These are phyloP conservation scores for Amblyjoppa fuscipennis DNA, from an alignment of 2,888 invertebrate genomes.

Conservation along the genomic window DNA sequence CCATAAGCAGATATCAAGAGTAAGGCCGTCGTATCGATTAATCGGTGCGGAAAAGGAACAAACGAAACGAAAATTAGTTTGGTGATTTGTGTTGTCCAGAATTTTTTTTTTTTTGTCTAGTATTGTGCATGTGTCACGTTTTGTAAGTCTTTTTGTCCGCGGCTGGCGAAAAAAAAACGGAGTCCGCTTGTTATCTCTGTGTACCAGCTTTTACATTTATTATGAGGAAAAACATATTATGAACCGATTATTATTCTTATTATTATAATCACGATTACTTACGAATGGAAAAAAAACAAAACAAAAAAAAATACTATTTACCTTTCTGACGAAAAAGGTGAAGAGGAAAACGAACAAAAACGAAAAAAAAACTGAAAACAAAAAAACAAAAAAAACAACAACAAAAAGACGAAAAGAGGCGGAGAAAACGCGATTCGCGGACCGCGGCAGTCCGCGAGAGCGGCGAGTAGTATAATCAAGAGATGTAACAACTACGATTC, in stretches of 20 bases:
- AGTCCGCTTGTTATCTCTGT: slow-evolving; percentile 84
- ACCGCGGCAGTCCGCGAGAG: not conserved
- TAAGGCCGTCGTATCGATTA: slow-evolving; percentile 75
- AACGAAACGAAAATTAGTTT: slow-evolving; percentile 78
- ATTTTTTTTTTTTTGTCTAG: slow-evolving; percentile 80
- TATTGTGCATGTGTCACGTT: slow-evolving; percentile 84
- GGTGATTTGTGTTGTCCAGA: slow-evolving; percentile 84
- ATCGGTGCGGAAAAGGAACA: slow-evolving; percentile 75
- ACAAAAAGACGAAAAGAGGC: slow-evolving; percentile 56
- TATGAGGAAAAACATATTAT: slow-evolving; percentile 76
- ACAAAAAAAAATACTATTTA: slow-evolving; percentile 73
- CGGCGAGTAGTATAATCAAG: slow-evolving; percentile 14
- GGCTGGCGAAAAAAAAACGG: slow-evolving; percentile 71
- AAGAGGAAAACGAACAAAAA: slow-evolving; percentile 49
- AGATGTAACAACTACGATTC: slow-evolving; percentile 13
- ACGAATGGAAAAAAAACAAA: slow-evolving; percentile 63
- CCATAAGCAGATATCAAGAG: slow-evolving; percentile 78
- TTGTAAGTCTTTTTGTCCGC: slow-evolving; percentile 84
- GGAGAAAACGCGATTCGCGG: slow-evolving; percentile 33
- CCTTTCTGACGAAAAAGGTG: slow-evolving; percentile 69
- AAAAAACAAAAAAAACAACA: slow-evolving; percentile 40
- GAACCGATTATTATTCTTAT: slow-evolving; percentile 66
- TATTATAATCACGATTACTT: slow-evolving; percentile 52
- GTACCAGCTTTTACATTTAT: slow-evolving; percentile 84
- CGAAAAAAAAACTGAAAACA: slow-evolving; percentile 4